phyloP scores from a whole-genome alignment of 2,888 invertebrate species.

The Scrobipalpa atriplicella region DNA sequence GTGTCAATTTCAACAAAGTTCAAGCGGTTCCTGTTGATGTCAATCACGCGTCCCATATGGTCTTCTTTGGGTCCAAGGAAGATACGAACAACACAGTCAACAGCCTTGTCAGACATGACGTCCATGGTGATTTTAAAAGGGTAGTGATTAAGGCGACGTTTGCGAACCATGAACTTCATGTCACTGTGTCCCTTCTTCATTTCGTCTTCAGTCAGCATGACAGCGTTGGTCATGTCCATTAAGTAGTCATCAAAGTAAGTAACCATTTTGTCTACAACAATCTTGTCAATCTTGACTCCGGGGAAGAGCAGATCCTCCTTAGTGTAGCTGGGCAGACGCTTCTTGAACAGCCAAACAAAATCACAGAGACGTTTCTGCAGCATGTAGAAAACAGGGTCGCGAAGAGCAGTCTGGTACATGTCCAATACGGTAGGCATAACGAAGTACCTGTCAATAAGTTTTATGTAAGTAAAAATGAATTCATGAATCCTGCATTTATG shows the following conservation, averaged over 20 bases:
- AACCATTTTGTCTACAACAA: slow-evolving; percentile 84
- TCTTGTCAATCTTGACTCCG: slow-evolving; percentile 84
- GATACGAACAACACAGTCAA: slow-evolving; percentile 84
- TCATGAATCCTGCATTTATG: neutral
- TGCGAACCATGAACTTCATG: slow-evolving; percentile 79
- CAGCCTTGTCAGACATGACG: slow-evolving; percentile 80
- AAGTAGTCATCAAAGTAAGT: slow-evolving; percentile 88
- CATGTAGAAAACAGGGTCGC: slow-evolving; percentile 89
- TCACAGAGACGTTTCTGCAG: slow-evolving; percentile 84
- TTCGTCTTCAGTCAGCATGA: slow-evolving; percentile 74
- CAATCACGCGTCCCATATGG: slow-evolving; percentile 77
- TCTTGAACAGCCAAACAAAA: slow-evolving; percentile 83
- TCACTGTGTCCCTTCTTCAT: slow-evolving; percentile 73
- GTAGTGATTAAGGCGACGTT: slow-evolving; percentile 85
- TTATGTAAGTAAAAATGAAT: neutral
- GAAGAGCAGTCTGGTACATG: slow-evolving; percentile 84
- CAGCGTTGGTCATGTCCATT: slow-evolving; percentile 84
- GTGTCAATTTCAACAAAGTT: slow-evolving; percentile 86
- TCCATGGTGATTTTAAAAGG: slow-evolving; percentile 83
- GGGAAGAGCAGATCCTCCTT: slow-evolving; percentile 84
- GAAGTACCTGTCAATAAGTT: slow-evolving; percentile 65
- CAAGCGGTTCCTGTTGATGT: slow-evolving; percentile 82
- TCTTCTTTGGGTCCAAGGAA: slow-evolving; percentile 88
- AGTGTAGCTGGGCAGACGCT: slow-evolving; percentile 83
- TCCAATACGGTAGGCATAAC: slow-evolving; percentile 84